These are phyloP conservation scores for Anabas testudineus DNA, from an alignment of 2,797 vertebrate species.

Conservation along the genomic window DNA sequence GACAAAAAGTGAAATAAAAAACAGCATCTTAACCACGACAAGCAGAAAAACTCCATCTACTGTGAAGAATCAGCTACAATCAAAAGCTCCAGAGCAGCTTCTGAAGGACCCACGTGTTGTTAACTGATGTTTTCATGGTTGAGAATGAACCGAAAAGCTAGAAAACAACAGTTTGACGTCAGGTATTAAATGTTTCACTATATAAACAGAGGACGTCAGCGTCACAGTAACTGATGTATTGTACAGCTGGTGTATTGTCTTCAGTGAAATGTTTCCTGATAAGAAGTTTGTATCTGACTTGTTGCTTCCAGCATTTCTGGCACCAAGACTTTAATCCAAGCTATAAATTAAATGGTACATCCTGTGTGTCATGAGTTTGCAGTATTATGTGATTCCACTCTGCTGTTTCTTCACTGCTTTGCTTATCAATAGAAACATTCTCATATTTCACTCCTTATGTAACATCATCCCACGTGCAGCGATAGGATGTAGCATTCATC, in stretches of 20 bases:
- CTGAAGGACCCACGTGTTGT: background rate
- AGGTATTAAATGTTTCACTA: too few relatives aligned
- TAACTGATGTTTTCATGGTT: background rate
- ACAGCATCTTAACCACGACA: accelerated
- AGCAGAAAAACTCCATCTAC: background rate
- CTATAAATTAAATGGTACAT: conserved; percentile 15
- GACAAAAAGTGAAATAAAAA: too few relatives aligned
- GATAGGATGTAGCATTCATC: conserved; percentile 39
- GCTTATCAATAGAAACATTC: conserved; percentile 17
- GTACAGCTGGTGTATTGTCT: background rate
- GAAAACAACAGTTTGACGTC: too few relatives aligned
- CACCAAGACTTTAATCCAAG: conserved; percentile 16
- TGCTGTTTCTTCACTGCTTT: background rate
- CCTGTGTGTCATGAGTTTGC: background rate
- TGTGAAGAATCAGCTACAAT: background rate
- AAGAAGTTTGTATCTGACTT: conserved; percentile 20
- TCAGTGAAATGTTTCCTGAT: conserved; percentile 8
- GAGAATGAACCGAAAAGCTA: background rate
- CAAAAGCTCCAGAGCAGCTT: background rate
- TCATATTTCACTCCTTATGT: conserved; percentile 46
- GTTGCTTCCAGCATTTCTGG: conserved; percentile 14
- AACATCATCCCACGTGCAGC: background rate
- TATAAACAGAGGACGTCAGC: too few relatives aligned
- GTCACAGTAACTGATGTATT: too few relatives aligned
- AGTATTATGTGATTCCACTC: background rate